Evolutionary conservation across 2,113 vertebrate species (phyloP).

Genomic region (Montifringilla adamsi): DNA sequence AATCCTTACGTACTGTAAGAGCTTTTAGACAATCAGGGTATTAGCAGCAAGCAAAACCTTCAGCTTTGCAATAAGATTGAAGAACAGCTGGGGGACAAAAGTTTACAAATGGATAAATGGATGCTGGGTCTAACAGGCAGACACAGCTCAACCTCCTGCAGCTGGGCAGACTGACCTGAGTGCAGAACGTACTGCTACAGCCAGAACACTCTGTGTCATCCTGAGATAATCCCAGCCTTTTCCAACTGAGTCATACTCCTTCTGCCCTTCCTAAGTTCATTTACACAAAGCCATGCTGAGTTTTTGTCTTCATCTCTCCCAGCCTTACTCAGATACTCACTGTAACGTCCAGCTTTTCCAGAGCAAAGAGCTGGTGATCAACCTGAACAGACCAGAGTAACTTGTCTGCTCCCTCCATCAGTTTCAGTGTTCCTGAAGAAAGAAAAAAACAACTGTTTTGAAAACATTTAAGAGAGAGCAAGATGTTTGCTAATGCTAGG

Average conservation of each 20-base stretch:
- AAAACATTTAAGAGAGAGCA: neutral
- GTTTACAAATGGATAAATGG: neutral
- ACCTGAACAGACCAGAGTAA: constrained; percentile 96
- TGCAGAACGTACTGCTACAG: neutral
- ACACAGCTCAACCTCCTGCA: neutral
- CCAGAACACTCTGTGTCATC: neutral
- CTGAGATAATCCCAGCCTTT: neutral
- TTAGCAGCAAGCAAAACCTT: neutral
- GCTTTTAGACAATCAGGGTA: neutral
- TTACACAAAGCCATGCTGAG: neutral
- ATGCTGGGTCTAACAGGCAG: neutral
- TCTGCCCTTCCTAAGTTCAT: neutral
- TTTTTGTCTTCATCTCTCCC: neutral
- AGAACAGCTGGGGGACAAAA: neutral
- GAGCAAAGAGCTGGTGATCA: constrained; percentile 94
- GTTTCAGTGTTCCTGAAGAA: constrained; percentile 86
- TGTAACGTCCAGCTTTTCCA: constrained; percentile 95
- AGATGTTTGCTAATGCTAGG: neutral
- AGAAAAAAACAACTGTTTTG: neutral
- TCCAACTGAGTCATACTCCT: neutral
- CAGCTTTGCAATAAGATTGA: neutral
- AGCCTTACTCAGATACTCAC: constrained; percentile 73
- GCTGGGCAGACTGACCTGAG: neutral
- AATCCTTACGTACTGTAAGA: neutral
- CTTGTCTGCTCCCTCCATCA: constrained; percentile 94